Evolutionary conservation across 2,888 invertebrate species (phyloP).

Genomic region (Archaeoteleia sp.): DNA sequence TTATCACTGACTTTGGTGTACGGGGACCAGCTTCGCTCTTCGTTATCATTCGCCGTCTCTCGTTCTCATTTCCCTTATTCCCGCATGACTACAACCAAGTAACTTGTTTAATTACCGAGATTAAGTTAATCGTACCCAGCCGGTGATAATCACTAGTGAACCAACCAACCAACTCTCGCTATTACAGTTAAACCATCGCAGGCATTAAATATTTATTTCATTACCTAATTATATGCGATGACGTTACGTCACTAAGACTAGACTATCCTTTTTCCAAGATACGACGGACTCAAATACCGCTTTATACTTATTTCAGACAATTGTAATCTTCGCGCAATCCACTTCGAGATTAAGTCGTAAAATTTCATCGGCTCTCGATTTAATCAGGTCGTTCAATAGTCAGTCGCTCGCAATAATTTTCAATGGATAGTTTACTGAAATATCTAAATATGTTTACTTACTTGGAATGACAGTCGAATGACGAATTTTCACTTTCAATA

Average conservation of each 20-base stretch:
- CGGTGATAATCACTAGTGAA: constrained; percentile 68
- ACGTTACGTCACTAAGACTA: neutral
- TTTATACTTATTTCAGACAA: too few species aligned
- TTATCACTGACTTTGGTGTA: constrained; percentile 66
- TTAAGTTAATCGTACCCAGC: constrained; percentile 72
- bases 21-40: constrained; percentile 52
- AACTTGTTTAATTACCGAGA: constrained; percentile 74
- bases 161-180: constrained; percentile 56
- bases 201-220: constrained; percentile 33
- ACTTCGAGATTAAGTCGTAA: too few species aligned
- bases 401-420: too few species aligned
- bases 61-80: constrained; percentile 60
- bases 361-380: too few species aligned
- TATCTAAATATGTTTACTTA: too few species aligned
- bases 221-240: constrained; percentile 21
- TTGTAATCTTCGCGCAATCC: too few species aligned
- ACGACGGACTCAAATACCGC: too few species aligned
- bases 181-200: constrained; percentile 34
- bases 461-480: neutral
- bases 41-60: constrained; percentile 48
- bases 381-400: too few species aligned
- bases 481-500: too few species aligned
- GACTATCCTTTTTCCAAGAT: neutral
- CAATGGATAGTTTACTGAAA: too few species aligned
- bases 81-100: constrained; percentile 66